Base-by-base conservation (phyloP, 1,140 invertebrate genomes). In the Formica selysi region DNA sequence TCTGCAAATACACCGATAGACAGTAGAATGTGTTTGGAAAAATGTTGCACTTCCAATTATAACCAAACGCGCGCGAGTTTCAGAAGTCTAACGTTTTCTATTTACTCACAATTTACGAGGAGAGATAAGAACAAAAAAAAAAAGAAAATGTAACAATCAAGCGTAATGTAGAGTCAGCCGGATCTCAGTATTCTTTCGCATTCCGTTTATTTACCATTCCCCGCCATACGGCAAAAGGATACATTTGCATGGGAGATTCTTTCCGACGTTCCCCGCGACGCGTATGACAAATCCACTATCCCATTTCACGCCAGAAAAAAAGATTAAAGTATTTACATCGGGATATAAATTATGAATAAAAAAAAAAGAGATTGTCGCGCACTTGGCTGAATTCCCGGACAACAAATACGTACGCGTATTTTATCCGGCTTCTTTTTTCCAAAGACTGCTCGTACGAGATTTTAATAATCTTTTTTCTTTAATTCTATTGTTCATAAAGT, bases 211-310 rank as follows among this genome's bases (percentile, higher is more conserved):
- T 90, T 85, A 85, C 32, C 59, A 76, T 89, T 84, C 36, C 4
- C 4, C 61, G 54, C 19, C 11, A n/a, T 44, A 16, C 85, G 41
- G 54, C 51, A 51, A 87, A 85, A 87, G 85, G 48, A 68, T 86
- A 80, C 81, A 90, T 90, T 90, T 90, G 89, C 89, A 90, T 87
- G 80, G 68, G 16, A 87, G 90, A 90, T 90, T 81, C 85, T 76
- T 71, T 59, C 62, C 62, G 74, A 71, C 32, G 89, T 70, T 74
- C 61, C 76, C 36, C 51, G 81, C 61, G 74, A 87, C 78, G 73
- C 68, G 70, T 57, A 74, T 16, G 54, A 80, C 80, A 85, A 87
- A 87, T 90, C 80, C 88, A 57, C 86, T 57, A 48, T 51, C 38
- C 86, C 32, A 73, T 90, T 90, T 90, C 70, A 74, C 48, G 64